Base-by-base conservation (phyloP, 2,113 vertebrate genomes). In the Strigops habroptila region DNA sequence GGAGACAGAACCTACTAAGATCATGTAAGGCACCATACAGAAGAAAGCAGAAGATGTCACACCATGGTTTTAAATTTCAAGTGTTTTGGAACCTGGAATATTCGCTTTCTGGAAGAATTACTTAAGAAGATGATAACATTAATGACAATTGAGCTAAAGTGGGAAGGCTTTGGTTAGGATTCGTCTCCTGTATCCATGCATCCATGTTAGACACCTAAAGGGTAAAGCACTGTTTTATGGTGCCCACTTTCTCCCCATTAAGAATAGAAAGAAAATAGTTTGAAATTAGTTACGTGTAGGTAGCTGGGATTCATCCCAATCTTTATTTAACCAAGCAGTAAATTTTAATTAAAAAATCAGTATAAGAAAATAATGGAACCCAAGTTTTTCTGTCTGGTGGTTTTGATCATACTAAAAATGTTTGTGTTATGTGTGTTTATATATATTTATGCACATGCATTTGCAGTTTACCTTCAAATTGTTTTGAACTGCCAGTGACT, bases 1-100 rank as follows among this genome's bases (percentile, higher is more conserved):
- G 41, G 18, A 82, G 14, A 13, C 2, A 52, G 16, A 73, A 76
- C 59, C 7, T 27, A 65, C 21, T 48, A 51, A 35, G 14, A 62
- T 33, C 1, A 1, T 44, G 6, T n/a, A 60, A 48, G 12, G 5
- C 17, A 57, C 18, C 1, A 0, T 10, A 25, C 2, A 81, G 46
- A 62, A 88, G 16, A 57, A 65, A 24, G 12, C 10, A 81, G 64
- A 83, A 78, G 9, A 52, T 18, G 65, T 65, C 8, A 84, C 14
- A 46, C 2, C 5, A 30, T 28, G 4, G 51, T 57, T 73, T 55
- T 52, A 68, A 69, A 79, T 53, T 71, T 51, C 13, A 63, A 39
- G 28, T 19, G 3, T 25, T 69, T 81, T 69, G 5, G 35, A 77
- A 86, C 6, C 4, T 51, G 33, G 6, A 82, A 65, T 49, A 39